Evolutionary conservation across 1,140 invertebrate species (phyloP), one percentile per base, ranked within the genome.

Genomic region (Heliconius hermathena): DNA sequence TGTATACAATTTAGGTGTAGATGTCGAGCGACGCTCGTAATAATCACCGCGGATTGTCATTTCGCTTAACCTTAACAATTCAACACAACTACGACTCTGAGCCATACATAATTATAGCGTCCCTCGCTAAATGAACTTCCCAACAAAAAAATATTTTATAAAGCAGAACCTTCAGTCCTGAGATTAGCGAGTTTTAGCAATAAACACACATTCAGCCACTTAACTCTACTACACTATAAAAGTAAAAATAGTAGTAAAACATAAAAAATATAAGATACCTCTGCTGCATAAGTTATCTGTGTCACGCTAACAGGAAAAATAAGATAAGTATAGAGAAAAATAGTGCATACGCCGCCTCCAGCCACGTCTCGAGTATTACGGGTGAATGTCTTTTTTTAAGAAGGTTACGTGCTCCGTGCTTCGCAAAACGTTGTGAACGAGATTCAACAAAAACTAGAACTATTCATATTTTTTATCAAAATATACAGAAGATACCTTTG

Each of bases 251-350:
- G 18, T 18, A 20, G 20, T 8, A 20, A 60, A 22, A 60, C 2
- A 60, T 60, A 22, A 22, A 20, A 60, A 22, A 60, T 11, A 60
- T 60, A 22, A 22, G 8, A 8, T 22, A 22, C n/a, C 8, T 60
- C 54, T 60, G 8, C 18, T 9, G 1, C 8, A 22, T 4, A 60
- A 22, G 8, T 60, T 22, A 26, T 26, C n/a, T 60, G 3, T 60
- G n/a, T 60, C 20, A 60, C 8, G 20, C 54, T 60, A 60, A 60
- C 54, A 60, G 54, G 54, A 60, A 60, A 60, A 60, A 52, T 52
- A 52, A 52, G 49, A 60, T 60, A 60, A 60, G 54, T 60, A 26
- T 60, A 60, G 54, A 60, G 54, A 60, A 60, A 60, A 60, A 60
- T 60, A 26, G 54, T 60, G 54, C 54, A 60, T 22, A 60, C 54